These are phyloP conservation scores for Lepus americanus DNA, from an alignment of 2,113 vertebrate genomes.

Conservation along the genomic window DNA sequence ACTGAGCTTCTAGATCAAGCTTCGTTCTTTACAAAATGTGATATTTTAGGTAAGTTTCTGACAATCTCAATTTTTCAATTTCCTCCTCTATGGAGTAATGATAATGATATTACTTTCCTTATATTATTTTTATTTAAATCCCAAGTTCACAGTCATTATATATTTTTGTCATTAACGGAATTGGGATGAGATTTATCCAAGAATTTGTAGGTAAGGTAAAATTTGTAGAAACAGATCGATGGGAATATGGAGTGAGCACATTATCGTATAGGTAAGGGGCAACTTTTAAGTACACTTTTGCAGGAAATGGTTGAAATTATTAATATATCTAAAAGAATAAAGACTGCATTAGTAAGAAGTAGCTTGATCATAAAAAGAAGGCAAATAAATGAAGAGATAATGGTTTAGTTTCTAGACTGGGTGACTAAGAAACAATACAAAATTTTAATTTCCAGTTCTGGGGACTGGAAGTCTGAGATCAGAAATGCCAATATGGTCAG, in stretches of 20 bases:
- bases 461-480: background rate
- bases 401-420: no score
- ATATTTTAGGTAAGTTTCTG: background rate
- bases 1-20: background rate
- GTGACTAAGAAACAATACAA: background rate
- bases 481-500: fast-evolving
- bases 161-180: background rate
- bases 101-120: background rate
- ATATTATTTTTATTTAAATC: background rate
- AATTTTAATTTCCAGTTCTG: background rate
- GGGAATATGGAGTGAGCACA: background rate
- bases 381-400: no score
- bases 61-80: background rate
- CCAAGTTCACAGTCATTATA: background rate
- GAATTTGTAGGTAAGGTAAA: background rate
- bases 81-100: background rate
- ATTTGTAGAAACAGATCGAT: background rate
- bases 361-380: background rate
- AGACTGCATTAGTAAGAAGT: background rate
- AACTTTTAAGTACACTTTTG: background rate
- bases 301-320: background rate
- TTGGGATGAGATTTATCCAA: background rate
- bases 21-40: background rate
- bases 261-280: background rate
- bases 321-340: background rate